Evolutionary conservation across 1,140 invertebrate species (phyloP), one percentile per base, ranked within the genome.

Genomic region (Drosophila paulistorum): DNA sequence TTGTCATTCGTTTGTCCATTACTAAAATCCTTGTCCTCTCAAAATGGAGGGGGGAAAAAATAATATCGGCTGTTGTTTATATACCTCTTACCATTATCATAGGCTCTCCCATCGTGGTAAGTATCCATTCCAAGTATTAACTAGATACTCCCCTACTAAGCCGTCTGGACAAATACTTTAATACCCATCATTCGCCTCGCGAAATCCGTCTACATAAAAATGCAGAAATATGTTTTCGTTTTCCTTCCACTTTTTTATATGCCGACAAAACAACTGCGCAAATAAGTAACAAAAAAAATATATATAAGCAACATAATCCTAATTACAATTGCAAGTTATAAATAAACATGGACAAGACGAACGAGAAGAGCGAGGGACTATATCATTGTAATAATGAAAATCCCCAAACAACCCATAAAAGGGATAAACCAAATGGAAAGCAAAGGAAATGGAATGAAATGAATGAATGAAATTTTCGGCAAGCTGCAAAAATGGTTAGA

Each of bases 251-350:
- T 74, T 73, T 63, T 74, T 71, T 60, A 58, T 48, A 58, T 41
- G 60, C 75, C 37, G 70, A 65, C 67, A 54, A 81, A 51, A 69
- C 78, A 86, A 81, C 81, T 86, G 83, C 71, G 82, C 84, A 87
- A 87, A 89, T 87, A 87, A 77, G 84, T 83, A 89, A 89, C 82
- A 89, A 86, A 78, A 30, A 59, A 59, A 59, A 59, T 30, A 30
- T 30, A 30, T 30, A 30, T 30, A 51, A 23, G 45, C 45, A 51
- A 51, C 45, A 51, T 87, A 87, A 87, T 87, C 83, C 83, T 87
- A 87, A 87, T 87, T 87, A 87, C 84, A 87, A 87, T 87, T 83
- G 79, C 68, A 78, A 87, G 84, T 89, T 87, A 89, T 87, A 87
- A 83, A 83, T 87, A 87, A 87, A 87, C 82, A 87, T 89, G 83